Evolutionary conservation across 2,113 vertebrate species (phyloP).

Genomic region (Galeopterus variegatus): DNA sequence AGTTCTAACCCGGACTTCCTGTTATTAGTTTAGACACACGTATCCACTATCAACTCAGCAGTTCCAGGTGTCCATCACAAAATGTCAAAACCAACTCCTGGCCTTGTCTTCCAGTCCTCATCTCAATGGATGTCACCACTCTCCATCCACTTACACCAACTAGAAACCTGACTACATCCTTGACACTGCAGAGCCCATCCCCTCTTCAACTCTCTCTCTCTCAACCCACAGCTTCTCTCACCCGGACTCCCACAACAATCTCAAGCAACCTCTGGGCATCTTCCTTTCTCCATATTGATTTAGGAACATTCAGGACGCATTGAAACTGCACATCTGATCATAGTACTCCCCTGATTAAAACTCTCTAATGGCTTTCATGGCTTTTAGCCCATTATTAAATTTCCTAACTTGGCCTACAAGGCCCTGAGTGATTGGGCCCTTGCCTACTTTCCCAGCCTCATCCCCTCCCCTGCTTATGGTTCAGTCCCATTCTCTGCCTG

Average conservation of each 20-base stretch:
- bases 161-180: not conserved
- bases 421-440: not conserved
- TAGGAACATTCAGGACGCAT: not conserved
- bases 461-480: not conserved
- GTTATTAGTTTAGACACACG: not conserved
- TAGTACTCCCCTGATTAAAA: not conserved
- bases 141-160: not conserved
- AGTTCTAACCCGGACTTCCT: not conserved
- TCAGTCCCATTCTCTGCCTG: not conserved
- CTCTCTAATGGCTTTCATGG: not conserved
- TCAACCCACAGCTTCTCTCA: not conserved
- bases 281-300: not conserved
- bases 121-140: not conserved
- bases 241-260: not conserved
- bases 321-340: not conserved
- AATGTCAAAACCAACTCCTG: slow-evolving; percentile 24
- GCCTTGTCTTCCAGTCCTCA: not conserved
- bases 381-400: not conserved
- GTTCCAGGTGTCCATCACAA: not conserved
- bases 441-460: not conserved
- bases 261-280: not conserved
- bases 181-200: not conserved
- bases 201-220: not conserved
- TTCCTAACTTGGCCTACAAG: not conserved
- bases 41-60: not conserved